A percentile compares a stretch with the other conserved stretches of the same genome.
phyloP scores from a whole-genome alignment of 2,888 invertebrate genomes.

The Nemurella pictetii region DNA sequence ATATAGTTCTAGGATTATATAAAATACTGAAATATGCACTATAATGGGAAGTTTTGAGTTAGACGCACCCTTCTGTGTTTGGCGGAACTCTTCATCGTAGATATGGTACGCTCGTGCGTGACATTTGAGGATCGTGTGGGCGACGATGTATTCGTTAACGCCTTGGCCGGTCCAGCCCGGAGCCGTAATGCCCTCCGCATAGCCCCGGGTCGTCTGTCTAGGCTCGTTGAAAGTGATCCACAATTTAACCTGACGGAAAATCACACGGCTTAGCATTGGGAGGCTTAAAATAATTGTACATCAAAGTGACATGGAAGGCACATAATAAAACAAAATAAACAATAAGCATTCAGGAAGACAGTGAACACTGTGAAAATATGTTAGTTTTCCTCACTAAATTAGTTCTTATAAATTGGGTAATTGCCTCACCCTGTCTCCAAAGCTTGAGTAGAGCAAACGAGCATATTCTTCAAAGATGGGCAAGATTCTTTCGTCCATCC shows the following conservation, averaged over 20 bases:
- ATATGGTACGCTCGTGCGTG: conserved; percentile 50
- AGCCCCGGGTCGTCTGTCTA: conserved; percentile 10
- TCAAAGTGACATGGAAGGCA: too few relatives aligned
- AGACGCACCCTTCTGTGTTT: conserved; percentile 38
- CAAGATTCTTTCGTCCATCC: conserved; percentile 52
- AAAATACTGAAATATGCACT: too few relatives aligned
- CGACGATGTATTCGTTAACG: conserved; percentile 56
- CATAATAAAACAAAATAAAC: too few relatives aligned
- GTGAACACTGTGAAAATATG: too few relatives aligned
- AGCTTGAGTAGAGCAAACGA: conserved; percentile 52
- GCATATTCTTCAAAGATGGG: conserved; percentile 59
- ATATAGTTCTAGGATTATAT: too few relatives aligned
- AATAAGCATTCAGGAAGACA: too few relatives aligned
- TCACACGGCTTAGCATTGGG: too few relatives aligned
- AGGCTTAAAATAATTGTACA: too few relatives aligned
- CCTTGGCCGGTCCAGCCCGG: conserved; percentile 45
- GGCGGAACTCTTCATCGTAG: conserved; percentile 47
- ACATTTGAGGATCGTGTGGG: conserved; percentile 53
- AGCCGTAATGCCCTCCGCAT: not conserved
- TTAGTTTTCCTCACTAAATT: too few relatives aligned
- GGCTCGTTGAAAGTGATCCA: conserved; percentile 42
- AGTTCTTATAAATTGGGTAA: too few relatives aligned
- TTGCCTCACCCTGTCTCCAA: conserved; percentile 55
- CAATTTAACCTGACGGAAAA: conserved; percentile 39
- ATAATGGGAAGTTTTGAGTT: not conserved